Evolutionary conservation across 1,140 invertebrate species (phyloP).

Genomic region (Papilio dardanus): DNA sequence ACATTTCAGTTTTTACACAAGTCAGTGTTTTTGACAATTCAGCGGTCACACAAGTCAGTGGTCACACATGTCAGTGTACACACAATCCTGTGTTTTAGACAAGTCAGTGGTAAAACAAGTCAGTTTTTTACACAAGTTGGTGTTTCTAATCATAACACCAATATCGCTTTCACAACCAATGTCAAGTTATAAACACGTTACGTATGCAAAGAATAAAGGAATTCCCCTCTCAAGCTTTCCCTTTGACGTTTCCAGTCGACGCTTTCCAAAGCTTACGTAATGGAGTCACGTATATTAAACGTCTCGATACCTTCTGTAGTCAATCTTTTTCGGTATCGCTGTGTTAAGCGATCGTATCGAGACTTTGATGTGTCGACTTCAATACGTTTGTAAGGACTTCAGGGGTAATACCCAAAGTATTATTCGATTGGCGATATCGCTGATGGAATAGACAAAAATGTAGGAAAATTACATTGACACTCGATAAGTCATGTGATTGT

Average conservation of each 20-base stretch:
- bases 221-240: conserved; percentile 4
- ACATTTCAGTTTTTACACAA: no score
- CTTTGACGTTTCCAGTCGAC: conserved; percentile 48
- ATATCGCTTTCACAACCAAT: not conserved
- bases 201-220: conserved; percentile 10
- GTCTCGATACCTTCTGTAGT: conserved; percentile 63
- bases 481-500: no score
- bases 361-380: conserved; percentile 9
- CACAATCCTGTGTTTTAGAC: no score
- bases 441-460: no score
- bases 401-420: no score
- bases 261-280: conserved; percentile 61
- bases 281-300: conserved; percentile 64
- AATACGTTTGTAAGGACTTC: not conserved
- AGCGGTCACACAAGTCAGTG: no score
- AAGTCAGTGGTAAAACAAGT: not conserved
- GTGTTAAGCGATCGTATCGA: conserved; percentile 29
- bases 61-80: no score
- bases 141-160: not conserved
- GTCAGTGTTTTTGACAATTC: no score
- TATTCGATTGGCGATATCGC: no score
- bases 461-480: no score
- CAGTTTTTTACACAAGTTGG: no score
- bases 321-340: conserved; percentile 62
- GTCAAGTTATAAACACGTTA: not conserved